Evolutionary conservation across 1,140 invertebrate genomes (phyloP).

Genomic region (Neuroterus valhalla): DNA sequence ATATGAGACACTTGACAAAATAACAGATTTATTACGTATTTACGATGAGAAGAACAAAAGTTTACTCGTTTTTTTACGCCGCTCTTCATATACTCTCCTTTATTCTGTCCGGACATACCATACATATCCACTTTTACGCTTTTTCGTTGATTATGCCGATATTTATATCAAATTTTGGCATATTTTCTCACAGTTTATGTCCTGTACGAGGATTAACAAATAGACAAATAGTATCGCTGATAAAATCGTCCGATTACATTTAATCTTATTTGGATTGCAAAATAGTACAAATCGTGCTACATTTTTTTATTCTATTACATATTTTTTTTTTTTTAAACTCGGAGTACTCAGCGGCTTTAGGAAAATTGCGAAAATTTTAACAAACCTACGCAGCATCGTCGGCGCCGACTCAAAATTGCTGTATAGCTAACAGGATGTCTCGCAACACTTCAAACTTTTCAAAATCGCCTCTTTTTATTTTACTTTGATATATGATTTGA

Average conservation of each 20-base stretch:
- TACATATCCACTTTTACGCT: background rate
- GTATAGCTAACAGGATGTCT: too few relatives aligned
- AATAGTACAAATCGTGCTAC: conserved; percentile 1
- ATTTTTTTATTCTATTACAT: background rate
- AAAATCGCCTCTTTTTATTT: too few relatives aligned
- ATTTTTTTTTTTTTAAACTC: background rate
- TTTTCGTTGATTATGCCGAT: background rate
- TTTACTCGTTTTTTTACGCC: background rate
- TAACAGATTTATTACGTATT: conserved; percentile 22
- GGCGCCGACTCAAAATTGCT: too few relatives aligned
- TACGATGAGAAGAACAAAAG: background rate
- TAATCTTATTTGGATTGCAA: background rate
- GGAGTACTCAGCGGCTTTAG: background rate
- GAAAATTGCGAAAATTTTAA: background rate
- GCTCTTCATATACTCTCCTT: too few relatives aligned
- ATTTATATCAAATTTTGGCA: conserved; percentile 10
- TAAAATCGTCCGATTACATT: background rate
- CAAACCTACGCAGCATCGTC: background rate
- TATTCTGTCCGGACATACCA: background rate
- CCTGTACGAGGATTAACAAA: background rate
- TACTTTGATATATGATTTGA: too few relatives aligned
- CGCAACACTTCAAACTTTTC: too few relatives aligned
- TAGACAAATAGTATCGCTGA: background rate
- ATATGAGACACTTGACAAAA: conserved; percentile 27
- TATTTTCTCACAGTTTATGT: background rate